Evolutionary conservation across 1,140 invertebrate genomes (phyloP).

Genomic region (Lucilia sericata): DNA sequence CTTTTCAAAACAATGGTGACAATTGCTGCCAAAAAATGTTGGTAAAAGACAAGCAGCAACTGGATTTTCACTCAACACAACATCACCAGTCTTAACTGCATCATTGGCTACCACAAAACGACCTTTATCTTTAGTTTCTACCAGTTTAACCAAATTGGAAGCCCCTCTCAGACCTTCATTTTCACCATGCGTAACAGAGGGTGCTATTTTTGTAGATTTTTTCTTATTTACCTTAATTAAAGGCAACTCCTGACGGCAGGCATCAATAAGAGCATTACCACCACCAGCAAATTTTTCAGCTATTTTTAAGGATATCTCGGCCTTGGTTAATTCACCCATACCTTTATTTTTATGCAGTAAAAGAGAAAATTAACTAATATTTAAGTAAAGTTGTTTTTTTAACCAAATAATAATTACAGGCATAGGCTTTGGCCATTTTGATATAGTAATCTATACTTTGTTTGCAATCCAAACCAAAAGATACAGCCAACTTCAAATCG

Average conservation of each 20-base stretch:
- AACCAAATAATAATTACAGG: slow-evolving; percentile 61
- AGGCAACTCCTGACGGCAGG: slow-evolving; percentile 55
- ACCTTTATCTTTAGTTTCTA: slow-evolving; percentile 69
- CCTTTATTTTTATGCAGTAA: slow-evolving; percentile 46
- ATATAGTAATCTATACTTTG: slow-evolving; percentile 73
- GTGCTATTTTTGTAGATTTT: slow-evolving; percentile 42
- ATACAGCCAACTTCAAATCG: slow-evolving; percentile 74
- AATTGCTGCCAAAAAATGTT: slow-evolving; percentile 81
- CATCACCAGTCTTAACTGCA: slow-evolving; percentile 74
- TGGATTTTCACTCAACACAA: slow-evolving; percentile 79
- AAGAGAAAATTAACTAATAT: not conserved
- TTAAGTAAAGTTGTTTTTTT: not conserved
- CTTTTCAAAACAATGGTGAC: slow-evolving; percentile 85
- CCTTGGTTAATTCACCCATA: slow-evolving; percentile 69
- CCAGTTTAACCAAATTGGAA: slow-evolving; percentile 69
- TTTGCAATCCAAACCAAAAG: slow-evolving; percentile 71
- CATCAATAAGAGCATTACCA: slow-evolving; percentile 59
- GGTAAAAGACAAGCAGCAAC: slow-evolving; percentile 80
- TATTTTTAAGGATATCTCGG: slow-evolving; percentile 72
- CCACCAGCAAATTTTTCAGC: slow-evolving; percentile 70
- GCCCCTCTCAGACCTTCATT: slow-evolving; percentile 64
- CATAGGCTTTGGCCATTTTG: slow-evolving; percentile 75
- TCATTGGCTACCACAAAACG: slow-evolving; percentile 73
- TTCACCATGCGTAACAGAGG: slow-evolving; percentile 57
- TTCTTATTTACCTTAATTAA: slow-evolving; percentile 47